These are phyloP conservation scores for Anoplophora glabripennis DNA, from an alignment of 1,140 invertebrate genomes.

Conservation along the genomic window DNA sequence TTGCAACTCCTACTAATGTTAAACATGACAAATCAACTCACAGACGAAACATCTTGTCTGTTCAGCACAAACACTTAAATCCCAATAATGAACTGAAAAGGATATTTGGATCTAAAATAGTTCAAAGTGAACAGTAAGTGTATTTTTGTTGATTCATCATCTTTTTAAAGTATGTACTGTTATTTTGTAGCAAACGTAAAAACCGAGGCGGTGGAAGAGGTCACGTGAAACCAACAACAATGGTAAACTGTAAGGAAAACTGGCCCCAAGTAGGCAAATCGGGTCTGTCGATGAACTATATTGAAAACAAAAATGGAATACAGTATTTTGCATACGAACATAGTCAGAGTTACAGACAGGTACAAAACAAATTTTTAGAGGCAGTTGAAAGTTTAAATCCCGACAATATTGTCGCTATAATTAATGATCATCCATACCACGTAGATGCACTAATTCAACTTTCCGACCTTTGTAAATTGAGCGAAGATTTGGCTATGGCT, in stretches of 20 bases:
- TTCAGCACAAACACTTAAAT: conserved; percentile 76
- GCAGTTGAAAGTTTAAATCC: conserved; percentile 79
- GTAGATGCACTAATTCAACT: conserved; percentile 84
- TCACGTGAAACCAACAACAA: conserved; percentile 61
- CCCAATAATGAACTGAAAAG: conserved; percentile 79
- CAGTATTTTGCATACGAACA: conserved; percentile 81
- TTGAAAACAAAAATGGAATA: conserved; percentile 51
- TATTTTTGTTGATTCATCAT: too few relatives aligned
- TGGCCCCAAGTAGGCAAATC: conserved; percentile 67
- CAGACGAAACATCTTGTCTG: conserved; percentile 55
- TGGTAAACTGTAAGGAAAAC: conserved; percentile 65
- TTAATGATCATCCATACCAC: conserved; percentile 77
- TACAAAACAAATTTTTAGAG: conserved; percentile 69
- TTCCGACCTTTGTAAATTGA: conserved; percentile 76
- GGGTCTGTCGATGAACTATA: conserved; percentile 70
- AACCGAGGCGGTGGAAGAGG: conserved; percentile 53
- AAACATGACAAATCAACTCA: conserved; percentile 40
- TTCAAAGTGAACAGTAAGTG: conserved; percentile 65
- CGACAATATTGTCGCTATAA: conserved; percentile 76
- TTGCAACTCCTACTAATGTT: conserved; percentile 31
- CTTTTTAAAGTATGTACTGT: not conserved
- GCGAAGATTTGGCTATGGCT: conserved; percentile 76
- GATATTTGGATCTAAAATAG: conserved; percentile 80
- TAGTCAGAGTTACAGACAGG: conserved; percentile 69
- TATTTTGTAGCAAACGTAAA: conserved; percentile 56